Percentiles rank a stretch among this genome's conserved stretches.
phyloP scores from a whole-genome alignment of 2,888 invertebrate species.

The Taenaris catops region DNA sequence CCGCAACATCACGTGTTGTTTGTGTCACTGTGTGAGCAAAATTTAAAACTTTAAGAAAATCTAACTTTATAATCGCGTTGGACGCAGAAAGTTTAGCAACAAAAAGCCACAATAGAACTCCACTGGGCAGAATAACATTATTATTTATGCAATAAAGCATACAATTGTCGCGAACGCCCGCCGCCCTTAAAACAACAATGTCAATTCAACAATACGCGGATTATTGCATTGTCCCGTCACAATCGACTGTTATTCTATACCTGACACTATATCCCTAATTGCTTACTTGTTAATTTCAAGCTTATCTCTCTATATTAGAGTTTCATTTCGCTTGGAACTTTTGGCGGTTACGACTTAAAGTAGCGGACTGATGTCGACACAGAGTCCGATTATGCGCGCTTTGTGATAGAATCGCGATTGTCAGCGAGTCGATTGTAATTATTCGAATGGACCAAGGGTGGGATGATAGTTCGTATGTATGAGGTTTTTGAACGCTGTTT shows the following conservation, averaged over 20 bases:
- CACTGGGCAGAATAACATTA: conserved; percentile 71
- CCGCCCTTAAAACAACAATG: conserved; percentile 80
- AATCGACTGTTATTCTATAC: conserved; percentile 57
- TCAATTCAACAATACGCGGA: conserved; percentile 76
- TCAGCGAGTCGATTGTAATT: conserved; percentile 78
- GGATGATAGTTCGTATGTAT: conserved; percentile 44
- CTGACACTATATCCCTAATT: conserved; percentile 42
- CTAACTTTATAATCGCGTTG: conserved; percentile 28
- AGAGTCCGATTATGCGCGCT: conserved; percentile 74
- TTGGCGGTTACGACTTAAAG: conserved; percentile 42
- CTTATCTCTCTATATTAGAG: conserved; percentile 16
- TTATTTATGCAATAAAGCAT: conserved; percentile 79
- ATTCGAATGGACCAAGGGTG: conserved; percentile 61
- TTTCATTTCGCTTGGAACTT: conserved; percentile 13
- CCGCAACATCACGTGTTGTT: no score
- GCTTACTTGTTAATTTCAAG: conserved; percentile 14
- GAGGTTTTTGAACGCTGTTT: conserved; percentile 61
- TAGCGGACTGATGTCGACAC: conserved; percentile 45
- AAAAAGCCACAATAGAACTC: conserved; percentile 62
- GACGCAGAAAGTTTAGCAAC: conserved; percentile 39
- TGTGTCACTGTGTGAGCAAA: no score
- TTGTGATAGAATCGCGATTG: conserved; percentile 78
- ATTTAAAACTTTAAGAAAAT: conserved; percentile 5
- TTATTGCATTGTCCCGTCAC: conserved; percentile 79
- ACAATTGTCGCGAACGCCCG: conserved; percentile 69